phyloP scores from a whole-genome alignment of 1,140 invertebrate genomes.

The Drosophila repleta region DNA sequence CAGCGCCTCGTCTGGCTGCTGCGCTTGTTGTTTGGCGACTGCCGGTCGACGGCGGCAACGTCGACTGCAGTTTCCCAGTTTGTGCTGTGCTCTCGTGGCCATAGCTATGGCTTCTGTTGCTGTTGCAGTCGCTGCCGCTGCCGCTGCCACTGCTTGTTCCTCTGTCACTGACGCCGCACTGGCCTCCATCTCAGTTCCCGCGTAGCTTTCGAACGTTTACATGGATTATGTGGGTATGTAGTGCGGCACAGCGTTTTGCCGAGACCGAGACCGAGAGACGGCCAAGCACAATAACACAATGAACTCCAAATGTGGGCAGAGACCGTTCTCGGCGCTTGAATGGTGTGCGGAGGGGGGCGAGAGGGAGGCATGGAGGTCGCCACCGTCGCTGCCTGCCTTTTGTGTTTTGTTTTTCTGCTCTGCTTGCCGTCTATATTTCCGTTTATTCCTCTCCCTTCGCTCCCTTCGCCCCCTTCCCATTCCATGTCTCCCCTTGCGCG shows the following conservation, averaged over 20 bases:
- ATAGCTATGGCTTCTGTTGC: conserved; percentile 60
- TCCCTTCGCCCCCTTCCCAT: conserved; percentile 28
- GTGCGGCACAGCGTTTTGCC: conserved; percentile 47
- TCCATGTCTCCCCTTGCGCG: conserved; percentile 50
- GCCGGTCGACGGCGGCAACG: conserved; percentile 26
- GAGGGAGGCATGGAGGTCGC: conserved; percentile 20
- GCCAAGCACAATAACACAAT: conserved; percentile 80
- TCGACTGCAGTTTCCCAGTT: conserved; percentile 36
- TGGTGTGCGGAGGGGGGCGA: conserved; percentile 11
- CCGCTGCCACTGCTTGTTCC: conserved; percentile 17
- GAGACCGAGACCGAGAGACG: conserved; percentile 52
- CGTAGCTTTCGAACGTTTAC: conserved; percentile 58
- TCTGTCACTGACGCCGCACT: background rate
- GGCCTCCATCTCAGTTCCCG: conserved; percentile 18
- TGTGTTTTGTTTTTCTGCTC: conserved; percentile 56
- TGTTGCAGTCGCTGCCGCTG: conserved; percentile 22
- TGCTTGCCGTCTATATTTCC: conserved; percentile 47
- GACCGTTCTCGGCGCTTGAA: conserved; percentile 35
- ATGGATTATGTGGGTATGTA: conserved; percentile 77
- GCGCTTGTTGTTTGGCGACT: conserved; percentile 43
- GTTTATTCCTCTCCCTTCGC: conserved; percentile 29
- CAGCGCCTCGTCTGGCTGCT: conserved; percentile 44
- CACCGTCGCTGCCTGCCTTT: conserved; percentile 48
- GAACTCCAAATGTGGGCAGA: conserved; percentile 71
- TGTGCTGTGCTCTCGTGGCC: conserved; percentile 59